Evolutionary conservation across 2,888 invertebrate genomes (phyloP), one percentile per base, ranked within the genome.

Genomic region (Pristionchus arcanus): DNA sequence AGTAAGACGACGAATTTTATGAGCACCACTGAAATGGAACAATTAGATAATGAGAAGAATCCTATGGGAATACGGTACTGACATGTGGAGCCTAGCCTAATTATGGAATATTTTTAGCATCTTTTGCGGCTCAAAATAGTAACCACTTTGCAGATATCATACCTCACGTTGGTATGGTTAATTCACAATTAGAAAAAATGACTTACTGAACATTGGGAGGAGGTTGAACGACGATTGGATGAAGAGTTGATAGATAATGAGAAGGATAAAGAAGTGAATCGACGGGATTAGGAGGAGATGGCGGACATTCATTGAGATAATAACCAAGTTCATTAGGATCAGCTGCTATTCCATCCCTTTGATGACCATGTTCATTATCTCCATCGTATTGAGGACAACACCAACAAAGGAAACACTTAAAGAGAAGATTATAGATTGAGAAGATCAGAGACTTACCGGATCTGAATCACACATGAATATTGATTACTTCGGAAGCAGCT

Each of bases 161-260:
- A 49, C 42, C 13, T n/a, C n/a, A n/a, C n/a, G n/a, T 49, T 49
- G 42, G 11, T 7, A 11, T 49, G 42, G 42, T 9, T 49, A 49
- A 49, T 49, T 49, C 42, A 49, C 42, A 49, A 13, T 49, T 49
- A 9, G 16, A 19, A 55, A 55, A 31, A 77, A 77, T 77, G 28
- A 49, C 81, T 42, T 13, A 81, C 81, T 28, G 49, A 0, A 34
- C n/a, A 34, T 81, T 81, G 21, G 49, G 49, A 13, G 81, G 81
- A 15, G 81, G 81, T 81, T 81, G 81, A 13, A 81, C 81, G n/a
- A 81, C 34, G 49, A 81, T 81, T n/a, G 81, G 81, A 81, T 81
- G 81, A 28, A 81, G 81, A 81, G 49, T 42, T 1, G 81, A 49
- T 16, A 81, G n/a, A 42, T 53, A 81, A 53, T 81, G 42, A 15